These are phyloP conservation scores for Trinectes maculatus DNA, from an alignment of 2,113 vertebrate species.

Conservation along the genomic window DNA sequence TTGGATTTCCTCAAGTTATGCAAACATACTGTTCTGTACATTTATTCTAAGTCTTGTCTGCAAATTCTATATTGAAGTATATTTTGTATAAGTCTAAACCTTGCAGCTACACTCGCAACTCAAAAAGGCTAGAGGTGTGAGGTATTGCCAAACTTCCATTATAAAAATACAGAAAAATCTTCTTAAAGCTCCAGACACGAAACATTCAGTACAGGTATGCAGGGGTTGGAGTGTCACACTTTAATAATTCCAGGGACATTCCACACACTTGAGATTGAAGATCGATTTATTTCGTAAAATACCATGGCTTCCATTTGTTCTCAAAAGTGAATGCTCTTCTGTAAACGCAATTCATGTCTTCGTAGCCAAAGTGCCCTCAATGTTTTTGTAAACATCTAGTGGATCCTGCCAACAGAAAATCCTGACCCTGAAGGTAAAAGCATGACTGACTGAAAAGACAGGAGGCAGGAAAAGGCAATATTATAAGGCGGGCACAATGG, in stretches of 20 bases:
- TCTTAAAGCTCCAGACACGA: background rate
- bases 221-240: background rate
- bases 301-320: slow-evolving; percentile 28
- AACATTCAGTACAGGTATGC: too few species aligned
- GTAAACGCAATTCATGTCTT: slow-evolving; percentile 34
- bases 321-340: slow-evolving; percentile 33
- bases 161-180: background rate
- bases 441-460: slow-evolving; percentile 53
- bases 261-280: background rate
- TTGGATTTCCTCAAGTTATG: slow-evolving; percentile 11
- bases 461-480: slow-evolving; percentile 53
- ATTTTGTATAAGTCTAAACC: background rate
- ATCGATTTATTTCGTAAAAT: background rate
- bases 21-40: background rate
- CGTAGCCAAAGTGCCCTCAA: slow-evolving; percentile 1
- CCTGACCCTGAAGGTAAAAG: slow-evolving; percentile 63
- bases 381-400: slow-evolving; percentile 54
- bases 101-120: background rate
- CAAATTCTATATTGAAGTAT: background rate
- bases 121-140: background rate
- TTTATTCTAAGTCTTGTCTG: slow-evolving; percentile 11
- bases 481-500: too few species aligned
- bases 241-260: too few species aligned
- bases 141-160: too few species aligned
- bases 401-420: slow-evolving; percentile 33